These are phyloP conservation scores for Gymnogyps californianus DNA, from an alignment of 2,113 vertebrate species.

Conservation along the genomic window DNA sequence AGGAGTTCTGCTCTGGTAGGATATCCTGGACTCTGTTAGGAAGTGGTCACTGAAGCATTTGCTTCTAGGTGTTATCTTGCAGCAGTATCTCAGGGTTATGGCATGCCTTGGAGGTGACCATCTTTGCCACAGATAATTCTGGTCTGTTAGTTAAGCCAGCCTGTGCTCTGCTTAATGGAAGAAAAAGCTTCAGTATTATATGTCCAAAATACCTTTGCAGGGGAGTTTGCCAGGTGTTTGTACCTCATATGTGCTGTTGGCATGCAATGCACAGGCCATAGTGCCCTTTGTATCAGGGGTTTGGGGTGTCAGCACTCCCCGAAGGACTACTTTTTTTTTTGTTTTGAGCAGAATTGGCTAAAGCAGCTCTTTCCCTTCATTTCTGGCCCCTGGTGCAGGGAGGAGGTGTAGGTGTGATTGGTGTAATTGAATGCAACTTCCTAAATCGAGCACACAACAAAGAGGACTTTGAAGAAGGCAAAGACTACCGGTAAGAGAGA, in stretches of 20 bases:
- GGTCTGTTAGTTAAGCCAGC: not conserved
- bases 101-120: not conserved
- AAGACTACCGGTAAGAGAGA: conserved; percentile 78
- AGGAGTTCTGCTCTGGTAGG: not conserved
- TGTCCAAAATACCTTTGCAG: not conserved
- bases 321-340: not conserved
- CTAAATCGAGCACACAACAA: conserved; percentile 83
- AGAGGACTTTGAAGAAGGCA: conserved; percentile 85
- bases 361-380: not conserved
- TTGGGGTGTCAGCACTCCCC: not conserved
- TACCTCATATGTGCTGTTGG: not conserved
- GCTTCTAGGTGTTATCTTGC: not conserved
- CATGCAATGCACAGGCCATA: not conserved
- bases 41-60: not conserved
- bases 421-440: conserved; percentile 83
- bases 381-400: conserved; percentile 71
- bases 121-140: not conserved
- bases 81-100: not conserved
- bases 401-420: conserved; percentile 78
- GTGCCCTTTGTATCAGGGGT: not conserved
- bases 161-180: not conserved
- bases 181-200: not conserved
- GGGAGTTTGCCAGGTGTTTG: not conserved
- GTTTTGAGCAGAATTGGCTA: not conserved
- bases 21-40: not conserved